Conservation (phyloP, 2,888 invertebrate species). For the Mythimna impura region DNA sequence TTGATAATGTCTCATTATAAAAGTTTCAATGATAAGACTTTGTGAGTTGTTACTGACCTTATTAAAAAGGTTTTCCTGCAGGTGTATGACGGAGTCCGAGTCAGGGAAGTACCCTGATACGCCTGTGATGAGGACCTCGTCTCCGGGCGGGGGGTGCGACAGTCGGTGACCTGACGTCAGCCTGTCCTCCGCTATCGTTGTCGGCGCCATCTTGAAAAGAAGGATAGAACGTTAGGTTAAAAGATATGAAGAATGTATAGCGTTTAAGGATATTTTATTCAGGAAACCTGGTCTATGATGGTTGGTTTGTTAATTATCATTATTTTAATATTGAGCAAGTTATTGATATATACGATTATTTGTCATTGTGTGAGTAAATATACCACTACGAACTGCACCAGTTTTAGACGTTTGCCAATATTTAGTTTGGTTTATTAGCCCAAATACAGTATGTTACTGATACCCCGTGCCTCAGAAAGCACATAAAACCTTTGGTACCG, state of each 20-base stretch:
- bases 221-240: not conserved
- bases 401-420: not conserved
- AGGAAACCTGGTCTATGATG: not conserved
- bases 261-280: not conserved
- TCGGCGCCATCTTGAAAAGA: conserved; percentile 82
- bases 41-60: conserved; percentile 85
- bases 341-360: not conserved
- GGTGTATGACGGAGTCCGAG: conserved; percentile 93
- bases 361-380: not conserved
- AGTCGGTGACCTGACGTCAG: conserved; percentile 88
- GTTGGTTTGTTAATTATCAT: not conserved
- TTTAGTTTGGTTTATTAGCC: not conserved
- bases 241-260: not conserved
- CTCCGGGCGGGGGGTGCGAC: conserved; percentile 90
- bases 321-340: not conserved
- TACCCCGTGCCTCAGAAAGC: too few species aligned
- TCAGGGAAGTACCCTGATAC: conserved; percentile 94
- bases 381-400: not conserved
- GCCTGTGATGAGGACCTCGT: conserved; percentile 92
- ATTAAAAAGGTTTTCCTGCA: conserved; percentile 93
- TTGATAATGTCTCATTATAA: too few species aligned
- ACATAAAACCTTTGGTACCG: too few species aligned
- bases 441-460: not conserved
- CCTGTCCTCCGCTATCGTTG: conserved; percentile 81
- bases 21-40: too few species aligned